phyloP scores from a whole-genome alignment of 2,797 vertebrate genomes.

The Propithecus deckenii region DNA sequence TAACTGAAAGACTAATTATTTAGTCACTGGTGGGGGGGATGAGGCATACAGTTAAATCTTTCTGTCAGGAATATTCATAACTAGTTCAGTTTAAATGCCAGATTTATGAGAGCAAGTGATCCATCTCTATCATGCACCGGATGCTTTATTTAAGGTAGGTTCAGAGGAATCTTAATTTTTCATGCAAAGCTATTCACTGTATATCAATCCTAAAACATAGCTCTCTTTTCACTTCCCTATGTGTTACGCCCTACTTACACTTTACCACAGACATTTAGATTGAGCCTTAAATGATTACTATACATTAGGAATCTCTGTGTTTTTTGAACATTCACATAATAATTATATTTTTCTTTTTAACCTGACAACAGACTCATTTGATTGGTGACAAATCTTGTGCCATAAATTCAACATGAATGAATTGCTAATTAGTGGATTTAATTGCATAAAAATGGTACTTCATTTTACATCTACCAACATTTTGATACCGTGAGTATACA shows the following conservation, averaged over 20 bases:
- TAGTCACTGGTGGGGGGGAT: conserved; percentile 65
- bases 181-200: neutral
- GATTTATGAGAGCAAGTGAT: conserved; percentile 70
- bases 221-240: neutral
- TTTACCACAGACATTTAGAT: neutral
- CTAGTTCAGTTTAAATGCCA: conserved; percentile 66
- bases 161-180: conserved; percentile 63
- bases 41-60: conserved; percentile 75
- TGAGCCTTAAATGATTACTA: conserved; percentile 27
- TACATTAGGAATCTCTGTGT: neutral
- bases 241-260: neutral
- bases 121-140: conserved; percentile 50
- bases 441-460: neutral
- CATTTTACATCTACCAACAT: conserved; percentile 23
- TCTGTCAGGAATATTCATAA: conserved; percentile 69
- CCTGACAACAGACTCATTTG: neutral
- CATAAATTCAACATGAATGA: neutral
- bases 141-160: conserved; percentile 72
- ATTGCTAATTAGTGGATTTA: conserved; percentile 22
- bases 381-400: neutral
- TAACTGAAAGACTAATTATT: conserved; percentile 79
- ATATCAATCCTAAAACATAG: neutral
- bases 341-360: neutral
- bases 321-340: neutral
- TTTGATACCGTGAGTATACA: conserved; percentile 31